Evolutionary conservation across 2,797 vertebrate species (phyloP), one percentile per base, ranked within the genome.

Genomic region (Acanthurus leucopareius): DNA sequence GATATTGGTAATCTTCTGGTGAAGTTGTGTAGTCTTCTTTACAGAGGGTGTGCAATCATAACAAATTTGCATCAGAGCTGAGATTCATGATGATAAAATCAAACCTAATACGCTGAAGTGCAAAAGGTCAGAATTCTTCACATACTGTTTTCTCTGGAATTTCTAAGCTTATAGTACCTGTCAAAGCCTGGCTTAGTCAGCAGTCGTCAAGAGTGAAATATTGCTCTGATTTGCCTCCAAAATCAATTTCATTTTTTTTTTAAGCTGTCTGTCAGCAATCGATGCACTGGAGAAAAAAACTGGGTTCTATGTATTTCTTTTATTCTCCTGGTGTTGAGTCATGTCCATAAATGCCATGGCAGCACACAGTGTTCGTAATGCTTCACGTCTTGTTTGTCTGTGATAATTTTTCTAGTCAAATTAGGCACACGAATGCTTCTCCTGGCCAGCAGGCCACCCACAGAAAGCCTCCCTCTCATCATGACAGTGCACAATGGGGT

Each of bases 261-360:
- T 32, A 32, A 48, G 48, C 57, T 65, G 62, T 87, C 89, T 90
- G 77, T 89, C 91, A 89, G 42, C 70, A 83, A 63, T 89, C 62
- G 75, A 51, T 19, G 7, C 58, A 61, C 35, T 28, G 77, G 25
- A 82, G 48, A 73, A 77, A 32, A 32, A 69, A 70, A 56, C 80
- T 73, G 69, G n/a, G 82, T 72, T 69, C 32, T 66, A 8, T 78
- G 52, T 73, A 45, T 62, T 69, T 73, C 28, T 68, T 68, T 69
- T 65, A 51, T 75, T 64, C 13, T 17, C 14, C 10, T 47, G 49
- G 20, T 75, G 72, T 84, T 88, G 83, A 91, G 28, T 81, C 75
- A 61, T 74, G 60, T 75, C 74, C 62, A 84, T 89, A 82, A 90
- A 91, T 87, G 77, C 86, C 85, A 77, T 88, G 85, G 87, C 86